Evolutionary conservation across 2,888 invertebrate species (phyloP).

Genomic region (Mesoligia furuncula): DNA sequence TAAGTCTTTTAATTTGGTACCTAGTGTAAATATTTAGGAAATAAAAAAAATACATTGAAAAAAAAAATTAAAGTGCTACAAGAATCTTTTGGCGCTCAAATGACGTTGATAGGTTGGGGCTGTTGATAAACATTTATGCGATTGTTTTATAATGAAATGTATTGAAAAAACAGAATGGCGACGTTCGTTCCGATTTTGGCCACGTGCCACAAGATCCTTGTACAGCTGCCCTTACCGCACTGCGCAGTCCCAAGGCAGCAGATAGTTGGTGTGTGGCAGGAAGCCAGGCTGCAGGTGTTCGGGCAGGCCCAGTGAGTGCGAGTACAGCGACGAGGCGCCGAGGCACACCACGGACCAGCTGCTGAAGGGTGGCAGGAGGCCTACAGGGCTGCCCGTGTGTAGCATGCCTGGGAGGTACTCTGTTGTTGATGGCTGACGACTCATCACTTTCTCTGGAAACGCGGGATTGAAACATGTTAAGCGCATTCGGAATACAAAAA

Average conservation of each 20-base stretch:
- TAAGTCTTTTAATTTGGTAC: no score
- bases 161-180: not conserved
- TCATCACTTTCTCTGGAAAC: conserved; percentile 90
- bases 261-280: conserved; percentile 96
- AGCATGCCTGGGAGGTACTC: conserved; percentile 98
- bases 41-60: no score
- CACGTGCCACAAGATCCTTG: not conserved
- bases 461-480: not conserved
- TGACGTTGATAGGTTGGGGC: not conserved
- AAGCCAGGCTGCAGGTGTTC: conserved; percentile 97
- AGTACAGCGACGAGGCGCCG: conserved; percentile 97
- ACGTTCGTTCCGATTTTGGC: not conserved
- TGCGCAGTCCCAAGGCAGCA: conserved; percentile 96
- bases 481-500: not conserved
- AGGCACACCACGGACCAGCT: conserved; percentile 97
- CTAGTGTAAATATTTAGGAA: no score
- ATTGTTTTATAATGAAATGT: not conserved
- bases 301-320: conserved; percentile 95
- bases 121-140: not conserved
- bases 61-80: not conserved
- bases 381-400: conserved; percentile 93
- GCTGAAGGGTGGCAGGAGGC: conserved; percentile 95
- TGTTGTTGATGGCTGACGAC: conserved; percentile 94
- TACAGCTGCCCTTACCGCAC: conserved; percentile 73
- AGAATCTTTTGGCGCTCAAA: not conserved